Evolutionary conservation across 2,113 vertebrate species (phyloP).

Genomic region (Phalacrocorax pelagicus): DNA sequence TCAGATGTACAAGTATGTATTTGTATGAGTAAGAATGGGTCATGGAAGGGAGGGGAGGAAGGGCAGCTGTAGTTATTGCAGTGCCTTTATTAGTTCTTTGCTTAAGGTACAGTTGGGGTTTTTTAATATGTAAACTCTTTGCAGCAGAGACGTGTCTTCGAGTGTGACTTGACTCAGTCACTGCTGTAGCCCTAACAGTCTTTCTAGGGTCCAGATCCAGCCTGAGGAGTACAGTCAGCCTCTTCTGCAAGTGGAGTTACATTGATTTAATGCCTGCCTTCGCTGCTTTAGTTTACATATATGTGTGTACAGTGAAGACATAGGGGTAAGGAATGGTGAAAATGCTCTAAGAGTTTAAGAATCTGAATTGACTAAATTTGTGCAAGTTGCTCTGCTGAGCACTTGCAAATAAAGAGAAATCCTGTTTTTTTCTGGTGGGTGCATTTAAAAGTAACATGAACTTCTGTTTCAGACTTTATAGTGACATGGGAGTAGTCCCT

Average conservation of each 20-base stretch:
- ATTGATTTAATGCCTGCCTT: rapidly evolving
- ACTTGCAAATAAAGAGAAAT: background rate
- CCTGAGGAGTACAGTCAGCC: background rate
- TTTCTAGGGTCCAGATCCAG: background rate
- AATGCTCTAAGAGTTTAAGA: background rate
- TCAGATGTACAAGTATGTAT: background rate
- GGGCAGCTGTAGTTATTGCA: background rate
- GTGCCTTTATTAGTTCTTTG: background rate
- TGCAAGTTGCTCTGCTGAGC: background rate
- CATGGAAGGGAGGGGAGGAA: too few species aligned
- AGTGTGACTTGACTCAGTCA: too few species aligned
- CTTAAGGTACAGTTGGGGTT: background rate
- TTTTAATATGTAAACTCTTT: background rate
- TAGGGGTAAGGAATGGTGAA: background rate
- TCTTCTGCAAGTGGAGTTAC: background rate
- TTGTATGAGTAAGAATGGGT: background rate
- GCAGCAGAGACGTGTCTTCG: background rate
- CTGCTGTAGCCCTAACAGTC: background rate
- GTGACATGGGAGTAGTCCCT: background rate
- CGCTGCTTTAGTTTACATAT: rapidly evolving
- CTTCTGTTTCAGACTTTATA: background rate
- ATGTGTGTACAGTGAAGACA: background rate
- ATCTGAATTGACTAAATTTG: background rate
- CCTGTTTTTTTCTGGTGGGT: background rate
- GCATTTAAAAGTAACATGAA: background rate